Base-by-base conservation (phyloP, 2,888 invertebrate species). In the Andrena minutula region DNA sequence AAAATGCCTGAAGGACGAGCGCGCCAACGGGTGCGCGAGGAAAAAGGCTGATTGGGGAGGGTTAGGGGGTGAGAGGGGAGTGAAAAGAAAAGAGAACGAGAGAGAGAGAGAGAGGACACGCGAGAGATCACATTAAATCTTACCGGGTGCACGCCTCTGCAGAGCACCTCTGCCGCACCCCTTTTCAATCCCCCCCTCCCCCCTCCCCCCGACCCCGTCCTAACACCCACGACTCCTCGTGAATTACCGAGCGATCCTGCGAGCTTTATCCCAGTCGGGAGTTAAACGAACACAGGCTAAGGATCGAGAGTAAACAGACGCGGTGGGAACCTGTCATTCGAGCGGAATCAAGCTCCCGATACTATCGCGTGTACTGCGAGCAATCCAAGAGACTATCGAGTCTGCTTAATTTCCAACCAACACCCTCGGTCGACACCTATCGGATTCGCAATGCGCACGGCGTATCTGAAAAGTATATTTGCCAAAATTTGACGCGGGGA, bases 41-140 rank as follows among this genome's bases (percentile, higher is more conserved):
- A 71, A 70, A 79, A 64, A 75, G 66, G 53, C 41, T 75, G 80
- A 80, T 73, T 66, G 74, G 66, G 74, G 82, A 30, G 41, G 41
- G 4, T 4, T 5, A 12, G 58, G 7, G 49, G 47, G 30, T 12
- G 66, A 47, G 47, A 32, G 66, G 56, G 72, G 78, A 66, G 65
- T 66, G 80, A 74, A 69, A 71, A 47, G 73, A 73, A 73, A 70
- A 51, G 72, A 75, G 70, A 73, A 65, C 53, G 72, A 63, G 75
- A 64, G 72, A 26, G 26, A 64, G 72, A 26, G 26, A 64, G 70
- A 70, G 82, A 68, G 77, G 83, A 82, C 72, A 71, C 76, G 69
- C 84, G 86, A 86, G 89, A 90, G 89, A 91, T 91, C 90, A 89
- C 89, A 91, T 91, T 92, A 91, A 92, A 92, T 91, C 90, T 91